Evolutionary conservation across 2,888 invertebrate species (phyloP).

Genomic region (Pterobdella sp.): DNA sequence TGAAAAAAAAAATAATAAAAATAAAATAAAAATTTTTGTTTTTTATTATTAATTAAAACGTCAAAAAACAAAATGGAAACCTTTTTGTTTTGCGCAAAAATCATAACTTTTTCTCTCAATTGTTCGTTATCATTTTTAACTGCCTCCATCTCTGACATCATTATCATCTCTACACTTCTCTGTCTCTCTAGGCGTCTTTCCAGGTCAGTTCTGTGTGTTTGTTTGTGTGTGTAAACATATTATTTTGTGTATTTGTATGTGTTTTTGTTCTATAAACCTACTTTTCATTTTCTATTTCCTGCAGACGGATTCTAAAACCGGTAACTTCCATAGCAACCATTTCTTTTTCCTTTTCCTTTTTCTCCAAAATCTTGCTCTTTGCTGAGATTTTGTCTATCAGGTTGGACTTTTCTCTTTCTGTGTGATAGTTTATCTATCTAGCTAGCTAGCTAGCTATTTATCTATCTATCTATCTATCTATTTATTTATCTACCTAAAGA

Average conservation of each 20-base stretch:
- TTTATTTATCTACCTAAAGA: background rate
- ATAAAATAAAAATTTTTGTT: background rate
- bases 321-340: background rate
- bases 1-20: background rate
- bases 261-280: background rate
- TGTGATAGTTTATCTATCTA: background rate
- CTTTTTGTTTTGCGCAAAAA: background rate
- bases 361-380: background rate
- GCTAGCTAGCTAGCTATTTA: background rate
- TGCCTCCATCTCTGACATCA: conserved; percentile 22
- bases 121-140: conserved; percentile 9
- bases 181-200: background rate
- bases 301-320: background rate
- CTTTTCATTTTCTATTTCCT: background rate
- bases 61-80: background rate
- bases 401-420: conserved; percentile 12
- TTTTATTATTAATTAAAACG: background rate
- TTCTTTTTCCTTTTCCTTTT: background rate
- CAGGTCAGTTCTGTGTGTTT: background rate
- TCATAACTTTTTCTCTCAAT: background rate
- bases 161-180: conserved; percentile 9
- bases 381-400: conserved; percentile 3
- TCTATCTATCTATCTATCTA: background rate
- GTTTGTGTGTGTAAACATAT: too few species aligned
- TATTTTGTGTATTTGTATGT: too few species aligned